These are phyloP conservation scores for Bufotes viridis DNA, from an alignment of 2,797 vertebrate genomes.

Conservation along the genomic window DNA sequence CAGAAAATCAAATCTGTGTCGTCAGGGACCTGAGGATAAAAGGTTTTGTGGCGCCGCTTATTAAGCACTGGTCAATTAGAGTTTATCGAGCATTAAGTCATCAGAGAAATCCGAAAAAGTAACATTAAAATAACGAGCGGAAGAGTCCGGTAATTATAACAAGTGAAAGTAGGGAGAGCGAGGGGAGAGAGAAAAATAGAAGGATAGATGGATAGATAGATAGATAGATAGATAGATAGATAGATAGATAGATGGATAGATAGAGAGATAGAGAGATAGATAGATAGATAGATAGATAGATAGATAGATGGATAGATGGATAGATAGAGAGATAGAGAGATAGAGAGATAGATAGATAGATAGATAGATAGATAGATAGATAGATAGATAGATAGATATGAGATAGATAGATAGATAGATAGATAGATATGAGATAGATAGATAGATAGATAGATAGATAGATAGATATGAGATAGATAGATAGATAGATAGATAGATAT, in stretches of 20 bases:
- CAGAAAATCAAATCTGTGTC: neutral
- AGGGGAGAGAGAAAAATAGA: too few species aligned
- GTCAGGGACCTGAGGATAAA: neutral
- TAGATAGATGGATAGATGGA: too few species aligned
- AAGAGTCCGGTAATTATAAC: neutral
- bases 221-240: too few species aligned
- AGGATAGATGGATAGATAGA: too few species aligned
- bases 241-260: neutral
- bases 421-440: too few species aligned
- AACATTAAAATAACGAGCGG: constrained; percentile 13
- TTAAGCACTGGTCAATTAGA: constrained; percentile 14
- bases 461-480: too few species aligned
- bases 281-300: neutral
- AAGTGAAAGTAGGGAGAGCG: neutral
- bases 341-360: neutral
- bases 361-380: constrained; percentile 3
- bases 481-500: too few species aligned
- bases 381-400: neutral
- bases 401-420: too few species aligned
- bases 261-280: neutral
- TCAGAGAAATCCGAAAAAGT: neutral
- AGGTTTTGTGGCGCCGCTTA: neutral
- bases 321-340: neutral
- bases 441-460: too few species aligned
- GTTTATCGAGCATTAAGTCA: constrained; percentile 11